Base-by-base conservation (phyloP, 2,797 vertebrate genomes). In the Buphagus erythrorhynchus region DNA sequence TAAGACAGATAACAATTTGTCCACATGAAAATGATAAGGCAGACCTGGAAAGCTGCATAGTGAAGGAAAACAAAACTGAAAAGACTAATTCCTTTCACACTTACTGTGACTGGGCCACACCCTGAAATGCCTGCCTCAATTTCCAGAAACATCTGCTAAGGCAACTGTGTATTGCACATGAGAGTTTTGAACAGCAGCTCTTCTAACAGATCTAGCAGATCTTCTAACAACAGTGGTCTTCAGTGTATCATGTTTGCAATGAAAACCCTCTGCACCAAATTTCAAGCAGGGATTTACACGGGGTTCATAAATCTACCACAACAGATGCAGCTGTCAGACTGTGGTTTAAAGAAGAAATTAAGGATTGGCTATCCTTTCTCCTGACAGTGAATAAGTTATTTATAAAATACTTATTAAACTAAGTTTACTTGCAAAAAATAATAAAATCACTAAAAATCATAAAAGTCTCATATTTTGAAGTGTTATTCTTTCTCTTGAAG, bases 121-220 rank as follows among this genome's bases (percentile, higher is more conserved):
- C 21, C 61, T 54, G 48, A 82, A 52, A 25, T 3, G 3, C 25
- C 16, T 11, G 2, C 35, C 63, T 95, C 51, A 49, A 17, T 52
- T 90, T 73, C 66, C 55, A 86, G 48, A 55, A 78, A 9, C 1
- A 6, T 29, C 84, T 78, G 9, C 10, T n/a, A 36, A 43, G 46
- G 54, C 12, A 86, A 91, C 69, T 13, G n/a, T 31, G 18, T 13
- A 35, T 48, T 0, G 0, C 1, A 1, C 25, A 11, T 1, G 3
- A 17, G 51, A 72, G 16, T 59, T 90, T 63, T 67, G 46, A 86
- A 29, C n/a, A 77, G 51, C 29, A 51, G 8, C n/a, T 52, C 49
- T 51, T 51, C 49, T 52, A 52, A 12, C 4, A 52, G 49, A 52
- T 52, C 49, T 31, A 31, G 28, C 28, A 52, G 62, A 58, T n/a